A percentile compares a stretch with the other conserved stretches of the same genome.
Conservation (phyloP, 1,140 invertebrate genomes). For the Kradibia gibbosae region DNA sequence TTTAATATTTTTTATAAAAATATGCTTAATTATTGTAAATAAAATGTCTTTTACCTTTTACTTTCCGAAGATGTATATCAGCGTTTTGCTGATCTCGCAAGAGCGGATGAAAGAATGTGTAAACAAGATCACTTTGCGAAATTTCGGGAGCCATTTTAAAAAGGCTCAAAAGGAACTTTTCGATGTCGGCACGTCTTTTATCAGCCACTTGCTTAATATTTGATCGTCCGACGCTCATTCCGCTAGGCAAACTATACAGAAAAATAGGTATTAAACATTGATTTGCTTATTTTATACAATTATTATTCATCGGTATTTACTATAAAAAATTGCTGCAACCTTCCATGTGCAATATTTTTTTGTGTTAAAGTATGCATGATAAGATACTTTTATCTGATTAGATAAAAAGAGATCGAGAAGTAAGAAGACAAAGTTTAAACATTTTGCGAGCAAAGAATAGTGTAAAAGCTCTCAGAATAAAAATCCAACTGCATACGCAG, state of each 20-base stretch:
- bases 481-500: neutral
- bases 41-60: constrained; percentile 74
- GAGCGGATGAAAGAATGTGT: constrained; percentile 98
- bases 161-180: constrained; percentile 88
- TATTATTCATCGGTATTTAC: neutral
- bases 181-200: constrained; percentile 88
- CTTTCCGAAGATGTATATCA: constrained; percentile 76
- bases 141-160: constrained; percentile 94
- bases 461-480: neutral
- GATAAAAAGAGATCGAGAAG: constrained; percentile 34
- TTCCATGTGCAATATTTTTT: too few relatives aligned
- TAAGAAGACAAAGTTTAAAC: neutral
- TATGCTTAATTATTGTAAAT: neutral
- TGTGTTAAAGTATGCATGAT: constrained; percentile 18
- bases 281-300: neutral
- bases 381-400: constrained; percentile 49
- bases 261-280: constrained; percentile 58
- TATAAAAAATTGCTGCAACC: too few relatives aligned
- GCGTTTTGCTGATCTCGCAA: constrained; percentile 91
- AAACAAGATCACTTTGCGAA: constrained; percentile 95
- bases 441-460: neutral
- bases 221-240: constrained; percentile 89
- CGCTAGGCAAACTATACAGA: constrained; percentile 82
- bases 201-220: constrained; percentile 96
- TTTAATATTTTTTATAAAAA: too few relatives aligned